A percentile compares a stretch with the other conserved stretches of the same genome.
Evolutionary conservation across 1,140 invertebrate genomes (phyloP).

Genomic region (Trachymyrmex cornetzi): DNA sequence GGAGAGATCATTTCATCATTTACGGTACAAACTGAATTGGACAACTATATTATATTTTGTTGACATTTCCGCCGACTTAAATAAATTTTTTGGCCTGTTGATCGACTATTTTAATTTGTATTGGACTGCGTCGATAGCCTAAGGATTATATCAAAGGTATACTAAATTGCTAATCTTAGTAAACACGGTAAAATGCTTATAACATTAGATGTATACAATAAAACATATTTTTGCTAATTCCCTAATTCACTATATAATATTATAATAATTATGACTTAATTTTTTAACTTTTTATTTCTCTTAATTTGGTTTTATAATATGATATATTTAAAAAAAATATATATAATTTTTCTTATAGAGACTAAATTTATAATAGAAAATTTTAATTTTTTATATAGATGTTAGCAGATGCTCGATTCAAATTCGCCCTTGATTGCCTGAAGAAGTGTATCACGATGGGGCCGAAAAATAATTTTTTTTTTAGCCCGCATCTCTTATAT

Average conservation of each 20-base stretch:
- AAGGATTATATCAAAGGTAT: background rate
- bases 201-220: background rate
- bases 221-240: background rate
- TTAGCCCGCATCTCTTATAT: background rate
- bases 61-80: background rate
- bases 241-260: no score
- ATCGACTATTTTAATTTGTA: background rate
- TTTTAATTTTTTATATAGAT: background rate
- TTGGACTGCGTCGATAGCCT: background rate
- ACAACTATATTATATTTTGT: background rate
- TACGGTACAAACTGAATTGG: background rate
- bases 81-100: background rate
- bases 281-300: background rate
- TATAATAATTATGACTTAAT: background rate
- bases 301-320: background rate
- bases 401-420: background rate
- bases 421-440: conserved; percentile 4
- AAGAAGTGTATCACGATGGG: background rate
- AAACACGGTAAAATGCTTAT: background rate
- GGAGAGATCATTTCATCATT: background rate
- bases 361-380: background rate
- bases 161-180: background rate
- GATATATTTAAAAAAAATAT: background rate
- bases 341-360: background rate
- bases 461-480: background rate